A percentile compares a stretch with the other conserved stretches of the same genome.
phyloP scores from a whole-genome alignment of 2,797 vertebrate species.

The Gymnocypris eckloni region DNA sequence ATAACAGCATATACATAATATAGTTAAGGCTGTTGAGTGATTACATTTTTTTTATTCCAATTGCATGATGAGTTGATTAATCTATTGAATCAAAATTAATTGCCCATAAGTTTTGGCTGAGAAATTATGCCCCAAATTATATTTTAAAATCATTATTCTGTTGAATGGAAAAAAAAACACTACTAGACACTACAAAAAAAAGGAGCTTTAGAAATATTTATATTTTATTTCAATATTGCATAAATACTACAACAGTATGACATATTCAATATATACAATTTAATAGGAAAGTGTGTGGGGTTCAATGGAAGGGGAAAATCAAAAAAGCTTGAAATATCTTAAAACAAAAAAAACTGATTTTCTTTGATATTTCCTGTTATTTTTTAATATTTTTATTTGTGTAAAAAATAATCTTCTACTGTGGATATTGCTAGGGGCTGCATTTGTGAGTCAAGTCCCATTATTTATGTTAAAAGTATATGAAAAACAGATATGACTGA shows the following conservation, averaged over 20 bases:
- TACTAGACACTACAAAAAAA: neutral
- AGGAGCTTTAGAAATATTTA: neutral
- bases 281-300: neutral
- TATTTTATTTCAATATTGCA: neutral
- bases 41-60: neutral
- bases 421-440: neutral
- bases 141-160: neutral
- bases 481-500: slow-evolving; percentile 64
- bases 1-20: neutral
- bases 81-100: neutral
- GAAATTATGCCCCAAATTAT: neutral
- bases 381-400: neutral
- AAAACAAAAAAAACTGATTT: neutral
- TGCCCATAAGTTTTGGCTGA: neutral
- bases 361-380: neutral
- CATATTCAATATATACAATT: neutral
- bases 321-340: neutral
- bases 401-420: no score
- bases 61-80: neutral
- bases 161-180: no score
- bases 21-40: neutral
- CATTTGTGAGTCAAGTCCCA: neutral
- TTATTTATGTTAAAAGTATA: neutral
- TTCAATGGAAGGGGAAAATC: neutral
- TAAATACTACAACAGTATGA: neutral